Percentiles rank a stretch among this genome's conserved stretches.
These are phyloP conservation scores for Tyria jacobaeae DNA, from an alignment of 2,888 invertebrate genomes.

Conservation along the genomic window DNA sequence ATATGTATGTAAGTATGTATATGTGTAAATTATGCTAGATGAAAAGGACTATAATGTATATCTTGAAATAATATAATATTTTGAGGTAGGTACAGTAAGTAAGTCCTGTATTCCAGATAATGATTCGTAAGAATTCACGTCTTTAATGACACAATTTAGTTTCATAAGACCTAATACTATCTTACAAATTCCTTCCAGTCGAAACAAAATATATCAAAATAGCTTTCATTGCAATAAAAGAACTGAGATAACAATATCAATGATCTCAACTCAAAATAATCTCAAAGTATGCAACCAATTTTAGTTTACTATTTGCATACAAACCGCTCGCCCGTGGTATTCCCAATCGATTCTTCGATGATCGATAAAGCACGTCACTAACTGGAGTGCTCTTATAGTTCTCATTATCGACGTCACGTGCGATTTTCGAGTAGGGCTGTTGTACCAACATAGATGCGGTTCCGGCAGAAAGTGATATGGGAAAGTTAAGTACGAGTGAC, in stretches of 20 bases:
- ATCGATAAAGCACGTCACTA: constrained; percentile 74
- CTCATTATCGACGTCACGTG: constrained; percentile 74
- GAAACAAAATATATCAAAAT: too few species aligned
- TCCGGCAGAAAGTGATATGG: constrained; percentile 38
- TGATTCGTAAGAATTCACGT: too few species aligned
- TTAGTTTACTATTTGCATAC: constrained; percentile 28
- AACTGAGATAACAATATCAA: too few species aligned
- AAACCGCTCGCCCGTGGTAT: constrained; percentile 24
- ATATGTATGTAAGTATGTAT: too few species aligned
- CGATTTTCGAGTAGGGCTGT: constrained; percentile 67
- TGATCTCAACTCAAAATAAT: not conserved
- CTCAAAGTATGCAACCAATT: constrained; percentile 17
- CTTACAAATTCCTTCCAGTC: not conserved
- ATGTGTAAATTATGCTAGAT: too few species aligned
- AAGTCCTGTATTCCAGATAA: too few species aligned
- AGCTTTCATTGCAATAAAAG: not conserved
- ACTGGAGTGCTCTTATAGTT: constrained; percentile 60
- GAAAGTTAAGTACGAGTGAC: constrained; percentile 27
- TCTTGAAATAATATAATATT: too few species aligned
- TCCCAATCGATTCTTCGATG: constrained; percentile 50
- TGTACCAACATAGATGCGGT: constrained; percentile 63
- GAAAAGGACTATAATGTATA: too few species aligned
- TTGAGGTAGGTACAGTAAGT: too few species aligned
- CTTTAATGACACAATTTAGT: too few species aligned
- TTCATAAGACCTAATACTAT: too few species aligned